These are phyloP conservation scores for Odontomachus brunneus DNA, from an alignment of 1,140 invertebrate species.

Conservation along the genomic window DNA sequence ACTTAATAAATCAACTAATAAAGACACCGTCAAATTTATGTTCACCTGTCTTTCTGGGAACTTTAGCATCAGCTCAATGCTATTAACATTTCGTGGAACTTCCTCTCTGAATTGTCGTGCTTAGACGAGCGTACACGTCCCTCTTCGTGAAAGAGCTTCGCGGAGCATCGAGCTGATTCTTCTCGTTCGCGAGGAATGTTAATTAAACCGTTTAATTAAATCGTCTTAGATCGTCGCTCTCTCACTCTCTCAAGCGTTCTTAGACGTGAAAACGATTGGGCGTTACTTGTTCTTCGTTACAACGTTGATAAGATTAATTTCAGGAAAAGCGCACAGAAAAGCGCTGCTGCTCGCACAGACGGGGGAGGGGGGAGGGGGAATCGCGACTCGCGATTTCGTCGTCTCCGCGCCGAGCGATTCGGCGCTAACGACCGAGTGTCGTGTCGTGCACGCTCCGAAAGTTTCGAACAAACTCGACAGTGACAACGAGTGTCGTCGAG, in stretches of 20 bases:
- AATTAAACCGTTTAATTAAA: slow-evolving; percentile 14
- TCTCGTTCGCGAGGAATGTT: not conserved
- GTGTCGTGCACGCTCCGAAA: not conserved
- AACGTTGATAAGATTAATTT: slow-evolving; percentile 22
- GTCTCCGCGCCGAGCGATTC: slow-evolving; percentile 5
- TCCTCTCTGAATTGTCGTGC: too few relatives aligned
- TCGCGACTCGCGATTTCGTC: slow-evolving; percentile 13
- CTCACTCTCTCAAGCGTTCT: not conserved
- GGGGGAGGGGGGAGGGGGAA: too few relatives aligned
- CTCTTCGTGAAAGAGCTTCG: not conserved
- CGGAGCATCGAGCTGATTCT: not conserved
- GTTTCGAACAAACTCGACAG: slow-evolving; percentile 49
- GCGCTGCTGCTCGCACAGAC: not conserved
- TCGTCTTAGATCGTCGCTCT: not conserved
- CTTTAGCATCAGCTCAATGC: too few relatives aligned
- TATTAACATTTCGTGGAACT: too few relatives aligned
- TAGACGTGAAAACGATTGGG: not conserved
- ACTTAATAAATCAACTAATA: too few relatives aligned
- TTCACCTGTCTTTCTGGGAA: too few relatives aligned
- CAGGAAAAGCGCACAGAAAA: not conserved
- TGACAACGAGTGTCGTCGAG: slow-evolving; percentile 47
- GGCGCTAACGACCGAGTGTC: slow-evolving; percentile 29
- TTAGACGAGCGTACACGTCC: too few relatives aligned
- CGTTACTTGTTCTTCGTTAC: not conserved
- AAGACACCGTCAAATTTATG: too few relatives aligned